Evolutionary conservation across 2,888 invertebrate species (phyloP), one percentile per base, ranked within the genome.

Genomic region (Calameuta pallipes): DNA sequence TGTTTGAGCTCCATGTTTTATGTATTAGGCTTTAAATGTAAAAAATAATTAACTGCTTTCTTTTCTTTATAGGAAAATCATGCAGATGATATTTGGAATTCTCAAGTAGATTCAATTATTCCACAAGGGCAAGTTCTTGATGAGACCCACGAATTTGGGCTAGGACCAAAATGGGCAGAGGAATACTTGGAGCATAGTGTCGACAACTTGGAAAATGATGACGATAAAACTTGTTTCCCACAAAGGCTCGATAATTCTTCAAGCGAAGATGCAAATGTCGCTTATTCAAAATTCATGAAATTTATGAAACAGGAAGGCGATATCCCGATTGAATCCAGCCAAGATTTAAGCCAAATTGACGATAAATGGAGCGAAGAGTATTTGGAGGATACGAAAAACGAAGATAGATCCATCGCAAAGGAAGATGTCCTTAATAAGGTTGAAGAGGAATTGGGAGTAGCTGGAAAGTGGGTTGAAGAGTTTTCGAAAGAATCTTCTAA

Each of bases 241-340:
- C 93, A 93, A 84, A 94, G 94, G 13, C 93, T 93, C 82, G 94
- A 94, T 86, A 92, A 95, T 87, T 93, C 94, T 37, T 91, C 92
- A 75, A 92, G 94, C 85, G 92, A 93, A 85, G 95, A 96, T 91
- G 94, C 95, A 82, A 95, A 95, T 88, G 93, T 95, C 85, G 95
- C 94, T 34, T 95, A 96, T 89, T 96, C 96, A 77, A 93, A 96
- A 93, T 97, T 97, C 88, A 95, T 97, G 95, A 95, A 95, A 87
- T 97, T 97, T 89, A 96, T 97, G 95, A 94, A 95, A 87, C 95
- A 95, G 92, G 94, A 96, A 79, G 95, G 95, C 88, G 95, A 95
- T 83, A 91, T 94, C 76, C 92, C 93, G 80, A 90, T 95, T 73
- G 93, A 94, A 84, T 91, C 91, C 81, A 89, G 89, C 77, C 87